phyloP scores from a whole-genome alignment of 2,888 invertebrate genomes.

The Dysmachus trigonus region DNA sequence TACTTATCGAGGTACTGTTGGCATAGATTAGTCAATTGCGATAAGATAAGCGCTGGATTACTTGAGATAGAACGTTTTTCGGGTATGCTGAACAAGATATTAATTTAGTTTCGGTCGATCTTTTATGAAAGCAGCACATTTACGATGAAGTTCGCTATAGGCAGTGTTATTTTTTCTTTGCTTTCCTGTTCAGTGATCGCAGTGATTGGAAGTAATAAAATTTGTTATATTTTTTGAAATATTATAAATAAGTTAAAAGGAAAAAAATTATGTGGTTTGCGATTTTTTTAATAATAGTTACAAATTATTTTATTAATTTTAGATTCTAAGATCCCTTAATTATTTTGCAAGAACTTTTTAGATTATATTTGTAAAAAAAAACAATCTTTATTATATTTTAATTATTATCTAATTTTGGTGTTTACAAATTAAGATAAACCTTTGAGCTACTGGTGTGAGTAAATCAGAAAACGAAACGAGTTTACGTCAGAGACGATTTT shows the following conservation, averaged over 20 bases:
- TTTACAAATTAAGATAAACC: too few species aligned
- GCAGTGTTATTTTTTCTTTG: background rate
- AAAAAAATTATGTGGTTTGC: too few species aligned
- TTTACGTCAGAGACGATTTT: background rate
- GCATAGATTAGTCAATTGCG: background rate
- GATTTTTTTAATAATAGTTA: too few species aligned
- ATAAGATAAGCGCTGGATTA: background rate
- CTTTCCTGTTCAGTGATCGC: background rate
- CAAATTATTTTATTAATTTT: too few species aligned
- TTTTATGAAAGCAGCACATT: background rate
- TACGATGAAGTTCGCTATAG: background rate
- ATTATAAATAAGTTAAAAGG: background rate
- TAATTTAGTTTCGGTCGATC: background rate
- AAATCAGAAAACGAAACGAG: background rate
- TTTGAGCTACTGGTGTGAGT: background rate
- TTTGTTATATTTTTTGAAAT: background rate
- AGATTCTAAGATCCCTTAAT: too few species aligned
- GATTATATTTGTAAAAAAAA: too few species aligned
- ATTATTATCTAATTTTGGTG: too few species aligned
- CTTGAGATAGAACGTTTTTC: background rate
- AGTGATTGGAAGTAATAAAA: background rate
- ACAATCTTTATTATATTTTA: too few species aligned
- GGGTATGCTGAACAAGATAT: background rate
- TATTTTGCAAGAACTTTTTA: too few species aligned
- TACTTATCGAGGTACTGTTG: background rate